Evolutionary conservation across 2,888 invertebrate genomes (phyloP), one percentile per base, ranked within the genome.

Genomic region (Drosophila affinis): DNA sequence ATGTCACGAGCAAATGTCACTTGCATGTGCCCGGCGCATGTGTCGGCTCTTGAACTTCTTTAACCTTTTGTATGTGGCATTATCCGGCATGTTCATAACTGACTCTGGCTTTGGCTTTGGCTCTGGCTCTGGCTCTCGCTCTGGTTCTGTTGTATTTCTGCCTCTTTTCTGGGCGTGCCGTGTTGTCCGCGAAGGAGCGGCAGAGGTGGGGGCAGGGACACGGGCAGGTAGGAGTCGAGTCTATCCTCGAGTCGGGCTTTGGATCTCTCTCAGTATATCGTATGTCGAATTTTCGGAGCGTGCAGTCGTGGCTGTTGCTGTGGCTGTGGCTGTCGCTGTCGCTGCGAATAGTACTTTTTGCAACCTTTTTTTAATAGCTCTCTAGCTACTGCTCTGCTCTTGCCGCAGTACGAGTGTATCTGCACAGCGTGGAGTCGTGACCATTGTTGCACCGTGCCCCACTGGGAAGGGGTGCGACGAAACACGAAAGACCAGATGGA

Each of bases 1-100:
- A 79, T 76, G 80, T 87, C 81, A 85, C 83, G 83, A 83, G 85
- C 85, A 85, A 85, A 83, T 83, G 83, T 83, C 83, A 83, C 85
- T 83, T 74, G 81, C 83, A 82, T 83, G 83, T 51, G 85, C 85
- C 79, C 62, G 76, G 52, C 80, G 77, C 83, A 39, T 39, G 81
- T 65, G 71, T 64, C 71, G 83, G 72, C 79, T 84, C 85, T 85
- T 85, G 85, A 85, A 85, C 85, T 84, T 84, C 79, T 82, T 84
- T 85, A 85, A 85, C 85, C 85, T 87, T 81, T 86, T 74, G 80
- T 75, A 74, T 75, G 63, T 71, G 45, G 65, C 63, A 67, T 63
- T 63, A 63, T 73, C 73, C 58, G 46, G 46, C 65, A 67, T 83
- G 81, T 73, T 83, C 85, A 83, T 83, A 83, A 83, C 83, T 81